A percentile compares a stretch with the other conserved stretches of the same genome.
Conservation (phyloP, 2,797 vertebrate species). For the Anableps anableps region DNA sequence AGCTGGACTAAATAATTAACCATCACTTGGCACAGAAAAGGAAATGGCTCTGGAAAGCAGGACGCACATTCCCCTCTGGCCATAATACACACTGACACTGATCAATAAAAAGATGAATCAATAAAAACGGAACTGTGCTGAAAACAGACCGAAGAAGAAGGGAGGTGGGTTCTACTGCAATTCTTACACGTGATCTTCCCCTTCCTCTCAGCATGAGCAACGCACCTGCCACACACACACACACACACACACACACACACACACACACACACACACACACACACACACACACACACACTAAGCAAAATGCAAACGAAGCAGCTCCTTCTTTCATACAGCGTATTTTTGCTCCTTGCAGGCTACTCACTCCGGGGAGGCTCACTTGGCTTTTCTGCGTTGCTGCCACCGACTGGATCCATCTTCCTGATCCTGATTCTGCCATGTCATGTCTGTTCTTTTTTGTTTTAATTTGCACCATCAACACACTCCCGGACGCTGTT, state of each 20-base stretch:
- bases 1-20: neutral
- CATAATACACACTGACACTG: neutral
- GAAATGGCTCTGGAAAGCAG: neutral
- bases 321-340: constrained; percentile 29
- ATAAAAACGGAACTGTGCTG: neutral
- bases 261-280: neutral
- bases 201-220: constrained; percentile 65
- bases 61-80: neutral
- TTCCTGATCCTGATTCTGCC: constrained; percentile 8
- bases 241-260: constrained; percentile 10
- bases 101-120: constrained; percentile 7
- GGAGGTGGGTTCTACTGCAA: constrained; percentile 35
- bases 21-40: neutral
- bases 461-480: neutral
- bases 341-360: constrained; percentile 40
- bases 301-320: constrained; percentile 67
- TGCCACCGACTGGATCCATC: constrained; percentile 35
- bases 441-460: constrained; percentile 13
- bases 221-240: constrained; percentile 75
- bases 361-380: constrained; percentile 73
- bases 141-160: neutral
- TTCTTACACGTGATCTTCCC: constrained; percentile 76
- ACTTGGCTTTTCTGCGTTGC: neutral
- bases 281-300: constrained; percentile 4
- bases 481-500: neutral